These are phyloP conservation scores for Champsocephalus esox DNA, from an alignment of 2,797 vertebrate species.

Conservation along the genomic window DNA sequence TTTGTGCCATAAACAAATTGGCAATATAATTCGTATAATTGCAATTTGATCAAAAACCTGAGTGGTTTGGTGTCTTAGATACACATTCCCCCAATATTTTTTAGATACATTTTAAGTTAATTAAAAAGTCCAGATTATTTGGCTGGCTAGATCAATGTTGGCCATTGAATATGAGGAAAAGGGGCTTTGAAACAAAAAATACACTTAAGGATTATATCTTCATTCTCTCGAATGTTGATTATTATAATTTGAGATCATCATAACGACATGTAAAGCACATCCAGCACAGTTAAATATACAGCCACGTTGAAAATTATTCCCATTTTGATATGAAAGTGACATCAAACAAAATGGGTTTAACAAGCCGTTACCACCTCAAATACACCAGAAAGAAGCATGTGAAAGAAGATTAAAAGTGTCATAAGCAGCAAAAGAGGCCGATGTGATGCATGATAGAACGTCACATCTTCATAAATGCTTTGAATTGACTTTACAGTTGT, in stretches of 20 bases:
- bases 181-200: background rate
- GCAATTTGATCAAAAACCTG: background rate
- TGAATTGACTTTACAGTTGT: background rate
- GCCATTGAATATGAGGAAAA: background rate
- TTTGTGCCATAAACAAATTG: too few species aligned
- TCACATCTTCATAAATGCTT: conserved; percentile 18
- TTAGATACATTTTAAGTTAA: background rate
- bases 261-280: conserved; percentile 30
- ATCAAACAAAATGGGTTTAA: conserved; percentile 29
- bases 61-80: background rate
- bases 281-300: conserved; percentile 46
- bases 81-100: background rate
- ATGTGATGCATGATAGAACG: conserved; percentile 6
- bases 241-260: conserved; percentile 1
- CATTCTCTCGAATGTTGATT: conserved; percentile 7
- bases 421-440: conserved; percentile 16
- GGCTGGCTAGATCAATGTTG: background rate
- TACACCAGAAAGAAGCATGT: conserved; percentile 25
- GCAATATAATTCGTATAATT: background rate
- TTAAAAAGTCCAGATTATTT: background rate
- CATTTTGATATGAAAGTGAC: conserved; percentile 30
- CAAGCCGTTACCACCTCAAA: conserved; percentile 29
- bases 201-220: conserved; percentile 52
- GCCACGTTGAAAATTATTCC: conserved; percentile 35
- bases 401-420: conserved; percentile 25